phyloP scores from a whole-genome alignment of 2,113 vertebrate species.

The Parotia lawesii region DNA sequence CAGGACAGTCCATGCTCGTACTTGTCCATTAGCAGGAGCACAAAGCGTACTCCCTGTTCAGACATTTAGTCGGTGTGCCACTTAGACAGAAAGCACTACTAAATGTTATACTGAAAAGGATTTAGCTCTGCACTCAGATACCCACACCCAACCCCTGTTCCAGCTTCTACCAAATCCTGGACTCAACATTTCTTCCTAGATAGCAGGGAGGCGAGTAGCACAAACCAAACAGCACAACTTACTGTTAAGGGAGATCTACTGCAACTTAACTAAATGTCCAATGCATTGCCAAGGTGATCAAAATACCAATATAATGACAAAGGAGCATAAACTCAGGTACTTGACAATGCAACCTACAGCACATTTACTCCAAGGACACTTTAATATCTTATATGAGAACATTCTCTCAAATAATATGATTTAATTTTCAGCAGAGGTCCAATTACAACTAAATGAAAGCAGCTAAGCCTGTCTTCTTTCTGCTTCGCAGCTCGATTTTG shows the following conservation, averaged over 20 bases:
- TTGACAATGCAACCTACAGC: neutral
- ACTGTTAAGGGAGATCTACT: neutral
- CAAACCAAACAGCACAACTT: neutral
- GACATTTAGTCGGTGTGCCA: neutral
- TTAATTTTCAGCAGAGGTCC: constrained; percentile 2
- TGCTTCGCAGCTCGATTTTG: neutral
- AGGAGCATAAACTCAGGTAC: neutral
- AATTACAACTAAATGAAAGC: neutral
- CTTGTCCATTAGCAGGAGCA: neutral
- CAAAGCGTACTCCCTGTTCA: neutral
- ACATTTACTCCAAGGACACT: neutral
- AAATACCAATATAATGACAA: neutral
- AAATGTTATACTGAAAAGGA: neutral
- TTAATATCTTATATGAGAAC: neutral
- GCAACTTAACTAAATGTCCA: neutral
- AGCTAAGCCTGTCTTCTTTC: neutral
- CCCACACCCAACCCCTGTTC: neutral
- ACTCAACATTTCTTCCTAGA: neutral
- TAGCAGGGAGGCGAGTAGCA: neutral
- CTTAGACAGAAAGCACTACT: neutral
- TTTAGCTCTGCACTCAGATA: neutral
- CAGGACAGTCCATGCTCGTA: neutral
- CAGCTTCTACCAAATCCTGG: neutral
- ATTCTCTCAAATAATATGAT: neutral
- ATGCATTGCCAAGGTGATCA: neutral